Conservation (phyloP, 1,140 invertebrate species). For the Chelonus insularis region DNA sequence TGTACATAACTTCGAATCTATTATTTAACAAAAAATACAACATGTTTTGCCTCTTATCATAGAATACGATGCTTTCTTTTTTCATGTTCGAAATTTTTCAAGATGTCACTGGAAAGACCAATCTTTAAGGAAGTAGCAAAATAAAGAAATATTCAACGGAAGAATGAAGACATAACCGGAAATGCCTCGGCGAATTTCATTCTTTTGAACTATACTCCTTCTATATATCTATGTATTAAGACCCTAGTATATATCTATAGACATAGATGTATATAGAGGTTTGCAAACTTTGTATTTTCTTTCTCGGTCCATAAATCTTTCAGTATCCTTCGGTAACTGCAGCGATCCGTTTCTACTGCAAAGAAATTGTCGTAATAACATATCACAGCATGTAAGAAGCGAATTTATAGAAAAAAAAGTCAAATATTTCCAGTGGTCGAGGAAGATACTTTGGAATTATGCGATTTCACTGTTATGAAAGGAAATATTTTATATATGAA, state of each 20-base stretch:
- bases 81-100: neutral
- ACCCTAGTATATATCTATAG: no score
- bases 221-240: neutral
- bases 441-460: neutral
- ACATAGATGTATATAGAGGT: constrained; percentile 18
- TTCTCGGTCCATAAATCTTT: constrained; percentile 22
- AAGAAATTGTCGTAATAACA: constrained; percentile 21
- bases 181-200: constrained; percentile 25
- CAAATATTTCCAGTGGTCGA: neutral
- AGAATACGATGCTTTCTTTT: no score
- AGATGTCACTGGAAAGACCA: neutral
- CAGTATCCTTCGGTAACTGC: constrained; percentile 20
- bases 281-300: constrained; percentile 28
- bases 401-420: neutral
- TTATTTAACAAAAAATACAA: no score
- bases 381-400: constrained; percentile 7
- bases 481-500: no score
- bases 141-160: neutral
- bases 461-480: neutral
- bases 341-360: constrained; percentile 15
- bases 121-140: neutral
- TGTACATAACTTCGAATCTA: no score
- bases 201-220: neutral
- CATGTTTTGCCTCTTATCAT: no score
- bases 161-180: neutral